Conservation (phyloP, 2,888 invertebrate species). For the Cantharis rufa region DNA sequence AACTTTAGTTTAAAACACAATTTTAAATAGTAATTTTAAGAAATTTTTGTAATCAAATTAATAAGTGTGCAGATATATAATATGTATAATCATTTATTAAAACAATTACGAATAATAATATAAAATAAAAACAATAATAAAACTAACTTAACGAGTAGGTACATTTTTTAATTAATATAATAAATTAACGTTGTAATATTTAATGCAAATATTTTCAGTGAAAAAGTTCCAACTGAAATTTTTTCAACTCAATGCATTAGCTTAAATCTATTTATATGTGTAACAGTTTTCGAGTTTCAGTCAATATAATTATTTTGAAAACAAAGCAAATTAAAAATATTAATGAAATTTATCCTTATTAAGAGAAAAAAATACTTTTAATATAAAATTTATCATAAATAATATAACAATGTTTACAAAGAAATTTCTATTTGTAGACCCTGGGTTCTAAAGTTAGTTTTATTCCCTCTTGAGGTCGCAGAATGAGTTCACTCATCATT, state of each 20-base stretch:
- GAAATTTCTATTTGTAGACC: neutral
- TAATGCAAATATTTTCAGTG: neutral
- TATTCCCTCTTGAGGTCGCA: slow-evolving; percentile 36
- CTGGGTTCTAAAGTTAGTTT: slow-evolving; percentile 35
- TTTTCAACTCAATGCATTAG: neutral
- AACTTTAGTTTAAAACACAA: too few relatives aligned
- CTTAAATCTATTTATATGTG: neutral
- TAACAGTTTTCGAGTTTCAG: neutral
- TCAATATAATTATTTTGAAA: neutral
- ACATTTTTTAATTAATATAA: neutral
- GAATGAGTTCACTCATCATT: slow-evolving; percentile 29
- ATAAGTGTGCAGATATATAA: neutral
- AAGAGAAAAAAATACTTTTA: neutral
- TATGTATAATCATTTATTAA: too few relatives aligned
- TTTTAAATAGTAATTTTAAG: neutral
- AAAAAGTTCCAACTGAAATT: neutral
- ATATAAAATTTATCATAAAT: neutral
- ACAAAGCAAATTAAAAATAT: neutral
- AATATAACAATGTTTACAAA: neutral
- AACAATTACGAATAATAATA: too few relatives aligned
- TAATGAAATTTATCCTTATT: neutral
- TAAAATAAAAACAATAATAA: neutral
- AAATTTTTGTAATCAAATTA: neutral
- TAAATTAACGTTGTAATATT: neutral
- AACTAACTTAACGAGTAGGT: neutral